A percentile compares a stretch with the other conserved stretches of the same genome.
phyloP scores from a whole-genome alignment of 2,888 invertebrate species.

The Euproctis similis region DNA sequence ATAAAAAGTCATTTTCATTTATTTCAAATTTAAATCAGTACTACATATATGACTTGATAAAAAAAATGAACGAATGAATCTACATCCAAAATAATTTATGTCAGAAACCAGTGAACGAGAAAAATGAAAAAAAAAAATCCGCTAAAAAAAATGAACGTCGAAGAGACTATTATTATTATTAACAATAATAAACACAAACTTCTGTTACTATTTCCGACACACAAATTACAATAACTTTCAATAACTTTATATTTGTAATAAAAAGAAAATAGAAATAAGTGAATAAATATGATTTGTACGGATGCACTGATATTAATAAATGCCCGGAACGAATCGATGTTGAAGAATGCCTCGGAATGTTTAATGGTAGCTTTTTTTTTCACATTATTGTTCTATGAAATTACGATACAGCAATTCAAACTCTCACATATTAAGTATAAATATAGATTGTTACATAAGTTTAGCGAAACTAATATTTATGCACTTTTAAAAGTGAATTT shows the following conservation, averaged over 20 bases:
- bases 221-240: conserved; percentile 13
- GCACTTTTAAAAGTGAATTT: too few species aligned
- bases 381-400: conserved; percentile 10
- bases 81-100: too few species aligned
- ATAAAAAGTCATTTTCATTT: too few species aligned
- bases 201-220: conserved; percentile 6
- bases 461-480: conserved; percentile 3
- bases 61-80: too few species aligned
- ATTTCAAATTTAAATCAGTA: too few species aligned
- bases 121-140: too few species aligned
- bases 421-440: conserved; percentile 14
- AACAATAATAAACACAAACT: too few species aligned
- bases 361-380: conserved; percentile 9
- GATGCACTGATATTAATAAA: conserved; percentile 14
- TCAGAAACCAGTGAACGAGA: too few species aligned
- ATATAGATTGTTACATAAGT: conserved; percentile 8
- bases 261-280: conserved; percentile 9
- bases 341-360: conserved; percentile 3
- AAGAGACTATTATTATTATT: too few species aligned
- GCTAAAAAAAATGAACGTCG: too few species aligned
- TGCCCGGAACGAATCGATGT: conserved; percentile 12
- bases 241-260: conserved; percentile 12
- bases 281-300: too few species aligned
- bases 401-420: conserved; percentile 16
- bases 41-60: too few species aligned